Evolutionary conservation across 2,797 vertebrate species (phyloP).

Genomic region (Microchirus variegatus): DNA sequence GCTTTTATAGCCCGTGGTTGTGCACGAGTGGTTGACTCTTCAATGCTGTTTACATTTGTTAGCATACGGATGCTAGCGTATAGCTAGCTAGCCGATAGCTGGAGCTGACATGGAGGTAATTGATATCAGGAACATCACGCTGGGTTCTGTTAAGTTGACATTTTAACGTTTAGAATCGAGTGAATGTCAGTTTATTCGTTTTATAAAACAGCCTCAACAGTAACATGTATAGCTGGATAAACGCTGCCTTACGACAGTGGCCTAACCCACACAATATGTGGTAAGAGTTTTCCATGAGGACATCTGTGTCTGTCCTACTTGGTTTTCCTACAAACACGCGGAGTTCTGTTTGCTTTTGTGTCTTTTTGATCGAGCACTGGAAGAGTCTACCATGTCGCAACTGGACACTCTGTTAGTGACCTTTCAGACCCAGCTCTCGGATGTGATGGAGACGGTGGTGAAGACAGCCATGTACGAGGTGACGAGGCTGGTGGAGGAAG

Average conservation of each 20-base stretch:
- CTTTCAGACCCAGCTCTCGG: slow-evolving; percentile 82
- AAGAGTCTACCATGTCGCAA: slow-evolving; percentile 61
- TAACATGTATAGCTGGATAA: neutral
- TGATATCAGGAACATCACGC: neutral
- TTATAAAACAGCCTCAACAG: neutral
- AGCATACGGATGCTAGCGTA: slow-evolving; percentile 18
- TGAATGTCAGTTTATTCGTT: neutral
- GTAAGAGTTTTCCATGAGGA: neutral
- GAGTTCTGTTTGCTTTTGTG: neutral
- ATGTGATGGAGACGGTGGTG: slow-evolving; percentile 82
- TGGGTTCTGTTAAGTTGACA: too few relatives aligned
- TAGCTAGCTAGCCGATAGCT: slow-evolving; percentile 21
- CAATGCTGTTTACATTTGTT: neutral
- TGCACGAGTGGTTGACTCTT: neutral
- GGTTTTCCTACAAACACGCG: neutral
- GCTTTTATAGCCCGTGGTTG: neutral
- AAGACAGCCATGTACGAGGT: slow-evolving; percentile 82
- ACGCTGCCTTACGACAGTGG: neutral
- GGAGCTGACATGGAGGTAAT: neutral
- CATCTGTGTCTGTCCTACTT: neutral
- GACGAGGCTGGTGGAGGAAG: slow-evolving; percentile 79
- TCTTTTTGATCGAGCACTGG: neutral
- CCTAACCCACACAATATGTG: slow-evolving; percentile 7
- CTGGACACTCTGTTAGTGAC: slow-evolving; percentile 75
- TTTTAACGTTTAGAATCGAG: neutral